Conservation (phyloP, 2,888 invertebrate species). For the Dasysyrphus albostriatus region DNA sequence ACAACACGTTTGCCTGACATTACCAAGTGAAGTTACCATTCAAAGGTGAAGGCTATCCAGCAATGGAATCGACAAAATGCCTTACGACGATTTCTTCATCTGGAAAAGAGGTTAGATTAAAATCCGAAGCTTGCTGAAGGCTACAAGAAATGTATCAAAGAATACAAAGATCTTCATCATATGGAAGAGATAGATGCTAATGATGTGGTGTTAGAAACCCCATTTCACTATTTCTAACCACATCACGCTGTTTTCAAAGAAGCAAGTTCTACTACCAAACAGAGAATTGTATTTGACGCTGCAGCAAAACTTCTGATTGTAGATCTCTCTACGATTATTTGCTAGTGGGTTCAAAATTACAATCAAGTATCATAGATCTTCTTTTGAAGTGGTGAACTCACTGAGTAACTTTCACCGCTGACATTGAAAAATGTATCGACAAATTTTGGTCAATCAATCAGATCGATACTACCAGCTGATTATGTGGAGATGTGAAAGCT, state of each 20-base stretch:
- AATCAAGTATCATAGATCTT: too few species aligned
- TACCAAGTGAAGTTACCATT: too few species aligned
- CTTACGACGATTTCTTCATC: too few species aligned
- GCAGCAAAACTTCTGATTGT: not conserved
- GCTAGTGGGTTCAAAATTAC: too few species aligned
- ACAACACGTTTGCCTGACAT: too few species aligned
- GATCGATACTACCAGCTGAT: conserved; percentile 56
- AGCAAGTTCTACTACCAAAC: conserved; percentile 11
- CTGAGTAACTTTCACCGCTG: too few species aligned
- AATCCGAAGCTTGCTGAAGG: not conserved
- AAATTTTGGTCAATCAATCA: not conserved
- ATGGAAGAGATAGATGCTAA: conserved; percentile 9
- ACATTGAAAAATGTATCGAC: not conserved
- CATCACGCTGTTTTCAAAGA: conserved; percentile 33
- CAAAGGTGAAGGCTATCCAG: not conserved
- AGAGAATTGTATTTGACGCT: conserved; percentile 11
- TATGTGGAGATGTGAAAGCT: not conserved
- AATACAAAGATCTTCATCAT: conserved; percentile 6
- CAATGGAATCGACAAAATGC: not conserved
- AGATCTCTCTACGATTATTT: conserved; percentile 9
- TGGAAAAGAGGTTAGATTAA: too few species aligned
- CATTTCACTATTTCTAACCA: not conserved
- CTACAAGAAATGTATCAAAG: not conserved
- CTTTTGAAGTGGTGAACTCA: too few species aligned
- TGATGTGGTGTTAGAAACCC: not conserved